Evolutionary conservation across 2,888 invertebrate species (phyloP).

Genomic region (Drosophila bunnanda): DNA sequence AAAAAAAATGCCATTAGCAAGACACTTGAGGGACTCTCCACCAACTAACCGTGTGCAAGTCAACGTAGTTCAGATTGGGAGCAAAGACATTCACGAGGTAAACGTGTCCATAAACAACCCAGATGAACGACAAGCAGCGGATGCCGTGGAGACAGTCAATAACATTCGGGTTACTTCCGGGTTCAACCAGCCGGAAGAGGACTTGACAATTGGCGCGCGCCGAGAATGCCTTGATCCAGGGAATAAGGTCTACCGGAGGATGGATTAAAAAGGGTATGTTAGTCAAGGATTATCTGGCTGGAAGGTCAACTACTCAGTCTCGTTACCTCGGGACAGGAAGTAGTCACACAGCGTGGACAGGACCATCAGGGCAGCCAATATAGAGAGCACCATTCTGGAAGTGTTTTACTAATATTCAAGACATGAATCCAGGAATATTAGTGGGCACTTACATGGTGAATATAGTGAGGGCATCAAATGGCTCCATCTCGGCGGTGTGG

Average conservation of each 20-base stretch:
- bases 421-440: background rate
- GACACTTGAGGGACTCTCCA: fast-evolving
- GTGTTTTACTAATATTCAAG: background rate
- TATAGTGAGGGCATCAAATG: constrained; percentile 65
- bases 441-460: constrained; percentile 68
- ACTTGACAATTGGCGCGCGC: constrained; percentile 60
- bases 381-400: constrained; percentile 50
- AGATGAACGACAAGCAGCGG: constrained; percentile 82
- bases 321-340: constrained; percentile 30
- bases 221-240: constrained; percentile 66
- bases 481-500: constrained; percentile 37
- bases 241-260: background rate
- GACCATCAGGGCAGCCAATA: constrained; percentile 36
- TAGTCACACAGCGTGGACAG: constrained; percentile 59
- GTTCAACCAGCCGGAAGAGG: constrained; percentile 59
- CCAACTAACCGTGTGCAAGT: constrained; percentile 50
- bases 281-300: background rate
- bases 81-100: constrained; percentile 40
- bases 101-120: constrained; percentile 83
- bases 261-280: background rate
- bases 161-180: constrained; percentile 59
- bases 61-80: constrained; percentile 57
- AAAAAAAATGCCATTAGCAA: background rate
- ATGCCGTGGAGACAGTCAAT: constrained; percentile 84
- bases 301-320: constrained; percentile 29